A percentile compares a stretch with the other conserved stretches of the same genome.
Conservation (phyloP, 1,140 invertebrate species). For the Drosophila ficusphila region DNA sequence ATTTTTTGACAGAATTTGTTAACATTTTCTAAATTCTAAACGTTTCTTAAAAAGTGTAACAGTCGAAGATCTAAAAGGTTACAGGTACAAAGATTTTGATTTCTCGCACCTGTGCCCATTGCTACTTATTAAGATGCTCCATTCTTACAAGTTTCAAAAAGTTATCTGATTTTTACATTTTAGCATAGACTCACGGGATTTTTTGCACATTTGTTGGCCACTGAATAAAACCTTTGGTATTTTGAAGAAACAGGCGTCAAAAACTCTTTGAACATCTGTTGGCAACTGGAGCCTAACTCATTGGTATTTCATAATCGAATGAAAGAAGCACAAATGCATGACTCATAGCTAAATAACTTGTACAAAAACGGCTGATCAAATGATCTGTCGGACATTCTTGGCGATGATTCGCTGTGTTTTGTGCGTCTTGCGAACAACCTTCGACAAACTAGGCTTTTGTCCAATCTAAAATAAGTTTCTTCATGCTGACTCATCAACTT, state of each 20-base stretch:
- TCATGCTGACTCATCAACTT: constrained; percentile 24
- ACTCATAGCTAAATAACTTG: constrained; percentile 30
- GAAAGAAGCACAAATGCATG: constrained; percentile 24
- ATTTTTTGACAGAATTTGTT: not conserved
- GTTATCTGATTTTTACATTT: not conserved
- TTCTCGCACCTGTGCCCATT: no score
- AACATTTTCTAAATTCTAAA: not conserved
- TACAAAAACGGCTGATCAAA: constrained; percentile 19
- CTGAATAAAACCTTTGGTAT: not conserved
- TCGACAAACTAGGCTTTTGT: constrained; percentile 19
- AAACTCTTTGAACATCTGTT: constrained; percentile 18
- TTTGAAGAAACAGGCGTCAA: not conserved
- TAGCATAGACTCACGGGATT: not conserved
- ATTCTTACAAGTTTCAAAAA: no score
- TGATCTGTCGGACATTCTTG: constrained; percentile 36
- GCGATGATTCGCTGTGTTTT: constrained; percentile 39
- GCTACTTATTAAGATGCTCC: no score
- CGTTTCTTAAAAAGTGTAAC: not conserved
- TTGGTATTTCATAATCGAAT: constrained; percentile 37
- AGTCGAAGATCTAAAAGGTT: no score
- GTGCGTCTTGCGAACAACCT: constrained; percentile 21
- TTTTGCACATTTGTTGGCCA: not conserved
- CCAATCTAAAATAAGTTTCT: constrained; percentile 9
- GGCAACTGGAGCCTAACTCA: constrained; percentile 1
- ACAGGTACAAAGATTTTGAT: no score